Base-by-base conservation (phyloP, 2,797 vertebrate genomes). In the Sebastes hubbsi region DNA sequence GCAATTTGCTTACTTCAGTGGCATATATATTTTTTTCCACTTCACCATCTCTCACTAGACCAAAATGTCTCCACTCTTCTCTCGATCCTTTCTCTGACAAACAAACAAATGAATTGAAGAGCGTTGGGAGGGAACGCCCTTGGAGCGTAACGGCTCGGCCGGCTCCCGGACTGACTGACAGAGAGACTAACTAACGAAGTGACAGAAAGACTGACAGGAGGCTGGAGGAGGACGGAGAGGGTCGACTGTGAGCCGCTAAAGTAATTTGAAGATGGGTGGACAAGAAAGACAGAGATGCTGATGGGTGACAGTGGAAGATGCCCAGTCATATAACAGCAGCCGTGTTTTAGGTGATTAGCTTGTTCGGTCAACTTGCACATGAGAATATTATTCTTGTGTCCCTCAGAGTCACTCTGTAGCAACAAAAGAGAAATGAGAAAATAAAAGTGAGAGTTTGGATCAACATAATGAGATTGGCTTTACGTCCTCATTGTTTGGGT, bases 31-130 rank as follows among this genome's bases (percentile, higher is more conserved):
- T 77, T 25, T 2, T 60, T 55, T 64, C 49, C 72, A 77, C 62
- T 72, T 83, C 63, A 54, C 73, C 16, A 29, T 79, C 61, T 85
- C 80, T 70, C 65, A 22, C 75, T 32, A 52, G 62, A 69, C 20
- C 32, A 65, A 61, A 75, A 76, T 84, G 61, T 63, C 61, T 25
- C 24, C 7, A 6, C 49, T 42, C 58, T 55, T 25, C 59, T 61
- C 64, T 80, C 61, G n/a, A 64, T 59, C 13, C 71, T 59, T 60
- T 42, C 67, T 65, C 56, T 52, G 72, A 87, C 78, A 90, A 91
- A 93, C 85, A 94, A 92, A 94, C 87, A 89, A 86, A 89, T 81
- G 62, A 91, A 91, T 72, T 61, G 82, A 79, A 66, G 76, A 73
- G 78, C 75, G 30, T 8, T 30, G 72, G 62, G 32, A 73, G 81